Percentiles rank a stretch among this genome's conserved stretches.
phyloP scores from a whole-genome alignment of 2,888 invertebrate genomes.

The Anodontia alba region DNA sequence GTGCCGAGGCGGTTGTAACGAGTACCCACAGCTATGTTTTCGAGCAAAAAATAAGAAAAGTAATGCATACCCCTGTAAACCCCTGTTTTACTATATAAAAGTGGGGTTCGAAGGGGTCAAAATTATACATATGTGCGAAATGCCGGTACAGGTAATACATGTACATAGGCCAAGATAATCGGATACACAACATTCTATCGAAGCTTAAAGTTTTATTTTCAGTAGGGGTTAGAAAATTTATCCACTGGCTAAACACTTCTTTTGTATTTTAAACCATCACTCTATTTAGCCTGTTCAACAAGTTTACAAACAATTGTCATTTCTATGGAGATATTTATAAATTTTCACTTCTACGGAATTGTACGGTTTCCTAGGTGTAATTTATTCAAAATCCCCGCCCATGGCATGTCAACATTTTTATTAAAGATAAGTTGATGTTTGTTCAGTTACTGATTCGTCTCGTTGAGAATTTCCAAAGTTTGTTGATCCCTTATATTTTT shows the following conservation, averaged over 20 bases:
- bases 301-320: constrained; percentile 7
- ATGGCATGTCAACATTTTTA: neutral
- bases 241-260: neutral
- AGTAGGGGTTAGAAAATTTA: neutral
- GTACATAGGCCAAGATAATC: too few species aligned
- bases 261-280: neutral
- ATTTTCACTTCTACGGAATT: neutral
- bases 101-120: too few species aligned
- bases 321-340: neutral
- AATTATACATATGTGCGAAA: too few species aligned
- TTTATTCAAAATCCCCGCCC: constrained; percentile 3
- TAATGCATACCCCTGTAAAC: too few species aligned
- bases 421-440: neutral
- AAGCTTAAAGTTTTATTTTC: neutral
- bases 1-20: too few species aligned
- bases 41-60: too few species aligned
- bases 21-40: too few species aligned
- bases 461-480: neutral
- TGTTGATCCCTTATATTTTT: neutral
- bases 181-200: neutral
- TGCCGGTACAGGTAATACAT: too few species aligned
- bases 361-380: neutral
- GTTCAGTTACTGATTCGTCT: neutral
- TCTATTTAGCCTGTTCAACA: neutral
- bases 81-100: too few species aligned